Evolutionary conservation across 1,140 invertebrate genomes (phyloP).

Genomic region (Diploscapter pachys): DNA sequence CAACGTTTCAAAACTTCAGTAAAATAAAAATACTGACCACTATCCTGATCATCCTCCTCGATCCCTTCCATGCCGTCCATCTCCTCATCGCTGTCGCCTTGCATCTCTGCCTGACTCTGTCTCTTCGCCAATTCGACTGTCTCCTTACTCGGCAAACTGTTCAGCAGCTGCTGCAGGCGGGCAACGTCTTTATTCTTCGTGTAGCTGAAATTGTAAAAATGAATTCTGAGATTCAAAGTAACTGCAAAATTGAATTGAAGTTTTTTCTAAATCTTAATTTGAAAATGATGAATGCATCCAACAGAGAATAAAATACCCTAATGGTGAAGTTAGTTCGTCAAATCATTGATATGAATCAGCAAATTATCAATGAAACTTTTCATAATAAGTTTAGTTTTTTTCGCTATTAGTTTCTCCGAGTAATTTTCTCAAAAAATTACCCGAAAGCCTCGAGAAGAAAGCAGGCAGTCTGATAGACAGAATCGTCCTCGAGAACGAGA

Average conservation of each 20-base stretch:
- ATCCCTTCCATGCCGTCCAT: constrained; percentile 15
- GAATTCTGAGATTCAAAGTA: too few relatives aligned
- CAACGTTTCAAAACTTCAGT: too few relatives aligned
- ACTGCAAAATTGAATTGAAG: too few relatives aligned
- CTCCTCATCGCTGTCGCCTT: constrained; percentile 25
- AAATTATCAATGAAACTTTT: too few relatives aligned
- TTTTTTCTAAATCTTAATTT: too few relatives aligned
- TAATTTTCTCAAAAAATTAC: not conserved
- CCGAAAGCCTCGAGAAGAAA: constrained; percentile 26
- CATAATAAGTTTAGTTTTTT: too few relatives aligned
- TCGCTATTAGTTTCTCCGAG: too few relatives aligned
- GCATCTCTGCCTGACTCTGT: constrained; percentile 5
- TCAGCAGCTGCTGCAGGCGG: constrained; percentile 15
- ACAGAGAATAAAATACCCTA: too few relatives aligned
- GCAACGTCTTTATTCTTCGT: constrained; percentile 19
- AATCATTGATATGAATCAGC: too few relatives aligned
- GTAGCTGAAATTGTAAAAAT: constrained; percentile 5
- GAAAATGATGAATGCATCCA: too few relatives aligned
- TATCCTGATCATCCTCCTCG: constrained; percentile 17
- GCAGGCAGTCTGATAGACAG: constrained; percentile 16
- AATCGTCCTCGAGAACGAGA: constrained; percentile 30
- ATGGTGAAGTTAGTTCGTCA: too few relatives aligned
- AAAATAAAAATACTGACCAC: constrained; percentile 12
- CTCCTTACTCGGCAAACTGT: constrained; percentile 7
- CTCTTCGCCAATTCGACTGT: constrained; percentile 3